Evolutionary conservation across 2,888 invertebrate genomes (phyloP).

Genomic region (Scaeva pyrastri): DNA sequence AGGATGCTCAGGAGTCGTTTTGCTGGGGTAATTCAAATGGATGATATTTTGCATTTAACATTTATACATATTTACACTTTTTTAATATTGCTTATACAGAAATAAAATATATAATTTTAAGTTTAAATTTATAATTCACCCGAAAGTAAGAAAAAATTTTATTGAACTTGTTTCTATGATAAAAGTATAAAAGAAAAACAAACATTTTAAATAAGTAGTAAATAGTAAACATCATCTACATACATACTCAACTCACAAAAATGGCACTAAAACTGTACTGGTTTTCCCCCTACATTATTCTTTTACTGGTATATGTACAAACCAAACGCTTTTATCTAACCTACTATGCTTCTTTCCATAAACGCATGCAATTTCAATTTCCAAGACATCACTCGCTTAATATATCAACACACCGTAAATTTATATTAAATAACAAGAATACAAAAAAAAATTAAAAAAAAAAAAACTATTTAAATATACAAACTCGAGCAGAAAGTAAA

Average conservation of each 20-base stretch:
- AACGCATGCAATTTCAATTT: slow-evolving; percentile 24
- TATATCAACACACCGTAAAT: slow-evolving; percentile 27
- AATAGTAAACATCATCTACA: neutral
- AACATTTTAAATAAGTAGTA: too few relatives aligned
- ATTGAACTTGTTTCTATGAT: too few relatives aligned
- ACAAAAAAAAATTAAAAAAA: slow-evolving; percentile 12
- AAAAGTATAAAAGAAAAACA: too few relatives aligned
- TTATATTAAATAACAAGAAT: slow-evolving; percentile 10
- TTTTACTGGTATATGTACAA: neutral
- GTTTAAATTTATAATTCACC: too few relatives aligned
- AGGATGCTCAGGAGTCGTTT: neutral
- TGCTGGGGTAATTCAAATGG: slow-evolving; percentile 21
- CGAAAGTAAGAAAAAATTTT: too few relatives aligned
- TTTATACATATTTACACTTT: too few relatives aligned
- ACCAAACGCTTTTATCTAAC: slow-evolving; percentile 15
- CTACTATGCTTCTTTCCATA: slow-evolving; percentile 36
- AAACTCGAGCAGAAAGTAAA: slow-evolving; percentile 44
- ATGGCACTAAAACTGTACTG: neutral
- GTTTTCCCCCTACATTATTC: neutral
- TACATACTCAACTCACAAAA: neutral
- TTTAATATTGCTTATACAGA: too few relatives aligned
- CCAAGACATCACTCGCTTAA: slow-evolving; percentile 24
- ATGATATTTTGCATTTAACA: neutral
- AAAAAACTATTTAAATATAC: too few relatives aligned
- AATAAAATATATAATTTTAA: too few relatives aligned